Base-by-base conservation (phyloP, 2,113 vertebrate genomes). In the Corythornis vintsioides region DNA sequence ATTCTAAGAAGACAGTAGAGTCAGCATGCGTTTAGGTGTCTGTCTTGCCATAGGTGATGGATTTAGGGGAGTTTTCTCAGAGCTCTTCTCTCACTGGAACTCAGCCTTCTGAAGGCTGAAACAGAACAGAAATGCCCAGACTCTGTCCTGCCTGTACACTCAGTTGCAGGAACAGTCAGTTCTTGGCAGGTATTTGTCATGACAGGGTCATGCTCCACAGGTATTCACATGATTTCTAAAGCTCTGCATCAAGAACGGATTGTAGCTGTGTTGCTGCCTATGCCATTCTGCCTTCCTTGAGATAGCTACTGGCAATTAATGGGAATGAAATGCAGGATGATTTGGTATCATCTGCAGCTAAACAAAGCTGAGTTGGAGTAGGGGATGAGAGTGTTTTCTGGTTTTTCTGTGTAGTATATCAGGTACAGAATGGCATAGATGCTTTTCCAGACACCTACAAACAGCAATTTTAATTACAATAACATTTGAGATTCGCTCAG, bases 21-120 rank as follows among this genome's bases (percentile, higher is more conserved):
- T 76, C 40, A 48, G 21, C 50, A 47, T 50, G 33, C 33, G 43
- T 14, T 15, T 64, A 17, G 28, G 24, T 86, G 28, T 52, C 43
- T 82, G 52, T 40, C 26, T 89, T 90, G 71, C 65, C 28, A 40
- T 86, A 93, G 86, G 59, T 38, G 50, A 31, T 63, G 25, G 14
- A 81, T 86, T 90, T 94, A 81, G 57, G 81, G 35, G 69, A 81
- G 52, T 84, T 88, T 89, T 86, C 40, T 86, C 10, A 15, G 43
- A 65, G 28, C 81, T 74, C 33, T 35, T 52, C 28, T 88, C 48
- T 83, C 77, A 29, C 53, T 83, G 77, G 69, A 84, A 43, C 50
- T 90, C 72, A 86, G 61, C 65, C 88, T 95, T 93, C 78, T 15
- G 38, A 90, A 84, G 20, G 28, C 17, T 83, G 74, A 88, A 88